A percentile compares a stretch with the other conserved stretches of the same genome.
phyloP scores from a whole-genome alignment of 2,888 invertebrate species.

The Parnassius glacialis region DNA sequence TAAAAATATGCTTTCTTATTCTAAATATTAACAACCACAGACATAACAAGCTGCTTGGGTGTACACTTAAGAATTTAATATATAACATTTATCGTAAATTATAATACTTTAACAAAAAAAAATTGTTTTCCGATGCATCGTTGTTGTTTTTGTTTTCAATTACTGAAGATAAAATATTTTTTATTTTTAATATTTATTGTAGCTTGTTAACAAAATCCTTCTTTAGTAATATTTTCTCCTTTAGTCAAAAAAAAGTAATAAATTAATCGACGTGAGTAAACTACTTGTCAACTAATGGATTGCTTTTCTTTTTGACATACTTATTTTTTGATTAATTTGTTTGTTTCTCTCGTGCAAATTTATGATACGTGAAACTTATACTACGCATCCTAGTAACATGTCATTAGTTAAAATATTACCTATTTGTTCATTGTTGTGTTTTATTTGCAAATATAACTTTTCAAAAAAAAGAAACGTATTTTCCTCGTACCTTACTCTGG shows the following conservation, averaged over 20 bases:
- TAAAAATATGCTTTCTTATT: constrained; percentile 69
- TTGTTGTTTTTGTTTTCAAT: too few relatives aligned
- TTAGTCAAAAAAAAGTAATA: neutral
- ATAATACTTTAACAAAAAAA: too few relatives aligned
- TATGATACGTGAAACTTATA: neutral
- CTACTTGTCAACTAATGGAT: constrained; percentile 12
- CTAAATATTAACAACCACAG: constrained; percentile 47
- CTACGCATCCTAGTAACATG: neutral
- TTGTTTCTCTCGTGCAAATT: constrained; percentile 16
- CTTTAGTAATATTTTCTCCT: neutral
- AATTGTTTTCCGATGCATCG: too few relatives aligned
- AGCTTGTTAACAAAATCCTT: too few relatives aligned
- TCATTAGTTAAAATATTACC: neutral
- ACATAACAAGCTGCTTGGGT: constrained; percentile 5
- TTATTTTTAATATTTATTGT: too few relatives aligned
- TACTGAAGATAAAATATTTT: too few relatives aligned
- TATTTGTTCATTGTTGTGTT: neutral
- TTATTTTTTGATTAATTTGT: constrained; percentile 20
- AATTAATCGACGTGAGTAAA: neutral
- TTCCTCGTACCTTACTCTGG: too few relatives aligned
- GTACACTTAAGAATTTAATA: neutral
- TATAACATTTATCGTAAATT: too few relatives aligned
- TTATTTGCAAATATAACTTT: neutral
- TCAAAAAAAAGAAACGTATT: too few relatives aligned
- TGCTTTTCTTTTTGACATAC: constrained; percentile 10